Conservation (phyloP, 2,888 invertebrate genomes). For the Campaea margaritaria region DNA sequence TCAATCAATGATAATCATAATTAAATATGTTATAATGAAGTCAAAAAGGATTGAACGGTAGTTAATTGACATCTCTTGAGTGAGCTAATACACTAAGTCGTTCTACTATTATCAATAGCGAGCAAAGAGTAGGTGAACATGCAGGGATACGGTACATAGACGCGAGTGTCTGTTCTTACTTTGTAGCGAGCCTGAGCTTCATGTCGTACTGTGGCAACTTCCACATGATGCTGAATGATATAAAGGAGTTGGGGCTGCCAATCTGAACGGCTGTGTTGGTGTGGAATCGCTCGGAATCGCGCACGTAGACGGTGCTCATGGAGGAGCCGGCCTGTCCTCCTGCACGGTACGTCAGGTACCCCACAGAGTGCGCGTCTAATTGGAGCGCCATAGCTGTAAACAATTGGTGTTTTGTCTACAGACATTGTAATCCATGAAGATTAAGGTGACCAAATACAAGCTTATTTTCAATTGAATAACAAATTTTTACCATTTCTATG, state of each 20-base stretch:
- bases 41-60: no score
- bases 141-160: no score
- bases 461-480: no score
- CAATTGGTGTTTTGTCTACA: background rate
- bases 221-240: conserved; percentile 90
- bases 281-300: conserved; percentile 89
- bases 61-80: no score
- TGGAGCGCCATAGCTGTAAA: conserved; percentile 91
- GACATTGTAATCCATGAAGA: no score
- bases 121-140: no score
- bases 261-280: conserved; percentile 91
- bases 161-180: conserved; percentile 85
- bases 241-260: conserved; percentile 92
- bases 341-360: conserved; percentile 93
- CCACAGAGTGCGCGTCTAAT: conserved; percentile 94
- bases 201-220: conserved; percentile 92
- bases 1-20: no score
- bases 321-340: conserved; percentile 87
- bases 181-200: conserved; percentile 90
- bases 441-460: background rate
- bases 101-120: no score
- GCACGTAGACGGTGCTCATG: conserved; percentile 92
- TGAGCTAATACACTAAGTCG: no score
- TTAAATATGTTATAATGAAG: no score
- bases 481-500: background rate